phyloP scores from a whole-genome alignment of 2,888 invertebrate genomes.

The Piscicola geometra region DNA sequence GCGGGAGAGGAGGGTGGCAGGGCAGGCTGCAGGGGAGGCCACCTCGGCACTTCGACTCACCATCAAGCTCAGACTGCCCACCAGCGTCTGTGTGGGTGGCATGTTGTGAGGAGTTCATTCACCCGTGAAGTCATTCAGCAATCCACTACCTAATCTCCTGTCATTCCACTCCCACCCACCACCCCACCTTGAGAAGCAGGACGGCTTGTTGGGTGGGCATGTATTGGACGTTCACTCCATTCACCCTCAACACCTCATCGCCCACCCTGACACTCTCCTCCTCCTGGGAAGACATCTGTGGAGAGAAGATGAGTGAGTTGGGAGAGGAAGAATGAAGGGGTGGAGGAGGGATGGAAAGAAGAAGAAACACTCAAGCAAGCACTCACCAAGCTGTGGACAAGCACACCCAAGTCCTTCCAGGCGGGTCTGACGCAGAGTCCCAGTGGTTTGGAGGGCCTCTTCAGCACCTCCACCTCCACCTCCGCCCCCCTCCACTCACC shows the following conservation, averaged over 20 bases:
- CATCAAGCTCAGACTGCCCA: not conserved
- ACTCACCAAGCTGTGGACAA: slow-evolving; percentile 81
- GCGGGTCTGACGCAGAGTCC: slow-evolving; percentile 73
- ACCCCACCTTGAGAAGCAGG: not conserved
- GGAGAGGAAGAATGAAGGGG: not conserved
- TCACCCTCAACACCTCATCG: slow-evolving; percentile 81
- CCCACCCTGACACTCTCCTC: slow-evolving; percentile 69
- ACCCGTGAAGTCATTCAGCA: too few relatives aligned
- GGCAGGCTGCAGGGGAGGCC: too few relatives aligned
- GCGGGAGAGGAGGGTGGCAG: too few relatives aligned
- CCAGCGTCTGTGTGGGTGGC: not conserved
- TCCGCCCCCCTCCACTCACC: not conserved
- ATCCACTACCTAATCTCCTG: too few relatives aligned
- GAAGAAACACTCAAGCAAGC: not conserved
- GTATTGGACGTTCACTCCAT: slow-evolving; percentile 69
- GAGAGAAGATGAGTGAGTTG: not conserved
- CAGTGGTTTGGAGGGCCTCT: slow-evolving; percentile 76
- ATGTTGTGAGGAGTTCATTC: too few relatives aligned
- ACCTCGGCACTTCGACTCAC: not conserved
- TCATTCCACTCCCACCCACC: too few relatives aligned
- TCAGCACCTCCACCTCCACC: slow-evolving; percentile 69
- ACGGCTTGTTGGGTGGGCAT: not conserved
- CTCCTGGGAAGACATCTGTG: not conserved
- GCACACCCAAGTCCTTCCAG: slow-evolving; percentile 71
- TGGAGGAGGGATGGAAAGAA: not conserved